These are phyloP conservation scores for Monopterus albus DNA, from an alignment of 2,113 vertebrate genomes.

Conservation along the genomic window DNA sequence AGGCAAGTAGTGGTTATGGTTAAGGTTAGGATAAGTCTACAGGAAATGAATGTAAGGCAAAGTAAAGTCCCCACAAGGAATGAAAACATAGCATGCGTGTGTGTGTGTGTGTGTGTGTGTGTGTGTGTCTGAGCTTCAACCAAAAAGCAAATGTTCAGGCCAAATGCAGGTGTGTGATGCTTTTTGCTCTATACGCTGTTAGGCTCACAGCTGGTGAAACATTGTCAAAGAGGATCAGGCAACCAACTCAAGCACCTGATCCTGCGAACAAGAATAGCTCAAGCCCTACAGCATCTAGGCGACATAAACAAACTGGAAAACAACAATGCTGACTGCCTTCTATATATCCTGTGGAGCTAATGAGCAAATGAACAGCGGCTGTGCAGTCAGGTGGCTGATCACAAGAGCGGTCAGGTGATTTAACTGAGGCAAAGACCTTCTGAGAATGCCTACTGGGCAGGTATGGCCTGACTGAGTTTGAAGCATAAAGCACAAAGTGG, in stretches of 20 bases:
- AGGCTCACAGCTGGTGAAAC: no score
- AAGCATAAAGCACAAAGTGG: slow-evolving; percentile 13
- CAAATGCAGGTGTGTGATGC: neutral
- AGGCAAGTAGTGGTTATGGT: no score
- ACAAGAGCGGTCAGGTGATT: slow-evolving; percentile 58
- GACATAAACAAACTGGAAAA: slow-evolving; percentile 36
- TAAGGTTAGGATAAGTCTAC: no score
- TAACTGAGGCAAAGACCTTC: slow-evolving; percentile 20
- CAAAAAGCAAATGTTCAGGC: no score
- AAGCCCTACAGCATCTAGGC: neutral
- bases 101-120: no score
- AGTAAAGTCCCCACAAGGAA: no score
- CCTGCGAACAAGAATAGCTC: neutral
- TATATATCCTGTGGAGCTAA: slow-evolving; percentile 45
- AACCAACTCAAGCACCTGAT: neutral
- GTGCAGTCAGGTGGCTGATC: slow-evolving; percentile 68
- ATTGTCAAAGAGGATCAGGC: neutral
- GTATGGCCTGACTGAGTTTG: slow-evolving; percentile 35
- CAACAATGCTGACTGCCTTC: slow-evolving; percentile 23
- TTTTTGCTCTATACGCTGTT: no score
- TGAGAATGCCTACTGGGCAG: slow-evolving; percentile 34
- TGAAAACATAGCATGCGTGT: no score
- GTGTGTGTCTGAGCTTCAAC: no score
- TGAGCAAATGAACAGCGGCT: slow-evolving; percentile 59
- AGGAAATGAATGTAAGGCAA: no score